Evolutionary conservation across 1,140 invertebrate genomes (phyloP), one percentile per base, ranked within the genome.

Genomic region (Dufourea novaeangliae): DNA sequence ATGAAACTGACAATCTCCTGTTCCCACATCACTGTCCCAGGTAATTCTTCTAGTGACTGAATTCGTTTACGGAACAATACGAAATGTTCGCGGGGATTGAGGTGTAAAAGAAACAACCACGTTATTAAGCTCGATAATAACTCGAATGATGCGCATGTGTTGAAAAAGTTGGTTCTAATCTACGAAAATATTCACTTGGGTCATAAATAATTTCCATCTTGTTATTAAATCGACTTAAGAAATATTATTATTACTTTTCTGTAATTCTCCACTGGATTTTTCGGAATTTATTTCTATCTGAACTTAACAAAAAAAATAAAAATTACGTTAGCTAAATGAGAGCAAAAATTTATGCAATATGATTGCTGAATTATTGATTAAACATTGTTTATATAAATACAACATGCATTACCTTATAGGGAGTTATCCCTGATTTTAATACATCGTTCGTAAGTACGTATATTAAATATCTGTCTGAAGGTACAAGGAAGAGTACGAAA

Each of bases 21-120:
- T 92, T 90, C 76, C 84, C 90, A 32, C 82, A 90, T 74, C 82
- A 87, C 34, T 91, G 90, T 79, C 84, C 88, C 10, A 81, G 85
- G 90, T 92, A 59, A 87, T 86, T 88, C 64, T 77, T 75, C 67
- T 27, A 37, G 37, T 32, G 41, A 41, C n/a, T 34, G 52, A 7
- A 32, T 27, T 70, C 29, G 20, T 70, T 68, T 37, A 39, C 7
- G n/a, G 12, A 50, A 54, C 39, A 22, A 64, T 63, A 37, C 57
- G 34, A 32, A 54, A 37, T 5, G 37, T 11, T 62, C 22, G 14
- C 1, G 2, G 4, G 17, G 10, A 66, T 32, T 17, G 10, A 20
- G 27, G 22, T 22, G 14, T n/a, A n/a, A 11, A 25, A 62, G 8
- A 34, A 14, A 14, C 34, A 14, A 22, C 4, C 22, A 20, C 22